Evolutionary conservation across 30 jellyfish, hydroid and myxozoan genomes (phyloP).

Genomic region (Aurelia coerulea): DNA sequence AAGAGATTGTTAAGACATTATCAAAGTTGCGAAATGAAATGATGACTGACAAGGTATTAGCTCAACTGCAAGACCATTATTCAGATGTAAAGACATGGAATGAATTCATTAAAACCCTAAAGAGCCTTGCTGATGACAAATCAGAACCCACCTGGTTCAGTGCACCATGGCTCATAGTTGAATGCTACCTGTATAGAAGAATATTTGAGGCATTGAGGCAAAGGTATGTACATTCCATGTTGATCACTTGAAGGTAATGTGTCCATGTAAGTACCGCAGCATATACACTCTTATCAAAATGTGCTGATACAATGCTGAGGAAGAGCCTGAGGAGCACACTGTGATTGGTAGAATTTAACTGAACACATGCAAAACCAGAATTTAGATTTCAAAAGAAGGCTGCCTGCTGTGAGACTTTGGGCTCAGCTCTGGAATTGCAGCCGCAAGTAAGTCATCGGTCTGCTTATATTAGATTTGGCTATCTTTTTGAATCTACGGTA

Average conservation of each 20-base stretch:
- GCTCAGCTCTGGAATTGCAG: too few relatives aligned
- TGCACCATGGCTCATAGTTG: slow-evolving; percentile 96
- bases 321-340: too few relatives aligned
- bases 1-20: slow-evolving; percentile 66
- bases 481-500: too few relatives aligned
- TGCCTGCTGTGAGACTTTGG: too few relatives aligned
- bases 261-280: too few relatives aligned
- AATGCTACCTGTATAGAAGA: slow-evolving; percentile 92
- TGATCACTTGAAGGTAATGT: background rate
- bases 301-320: too few relatives aligned
- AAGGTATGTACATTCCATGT: slow-evolving; percentile 54
- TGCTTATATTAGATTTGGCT: too few relatives aligned
- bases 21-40: slow-evolving; percentile 86
- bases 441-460: too few relatives aligned
- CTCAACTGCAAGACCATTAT: slow-evolving; percentile 42
- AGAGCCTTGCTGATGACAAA: slow-evolving; percentile 62
- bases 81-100: slow-evolving; percentile 78
- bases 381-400: too few relatives aligned
- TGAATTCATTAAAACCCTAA: slow-evolving; percentile 46
- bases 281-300: too few relatives aligned
- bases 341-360: too few relatives aligned
- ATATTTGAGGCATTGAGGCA: slow-evolving; percentile 79
- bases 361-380: too few relatives aligned
- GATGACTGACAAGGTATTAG: slow-evolving; percentile 86
- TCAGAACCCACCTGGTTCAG: slow-evolving; percentile 80